These are phyloP conservation scores for Thaleichthys pacificus DNA, from an alignment of 2,797 vertebrate genomes.

Conservation along the genomic window DNA sequence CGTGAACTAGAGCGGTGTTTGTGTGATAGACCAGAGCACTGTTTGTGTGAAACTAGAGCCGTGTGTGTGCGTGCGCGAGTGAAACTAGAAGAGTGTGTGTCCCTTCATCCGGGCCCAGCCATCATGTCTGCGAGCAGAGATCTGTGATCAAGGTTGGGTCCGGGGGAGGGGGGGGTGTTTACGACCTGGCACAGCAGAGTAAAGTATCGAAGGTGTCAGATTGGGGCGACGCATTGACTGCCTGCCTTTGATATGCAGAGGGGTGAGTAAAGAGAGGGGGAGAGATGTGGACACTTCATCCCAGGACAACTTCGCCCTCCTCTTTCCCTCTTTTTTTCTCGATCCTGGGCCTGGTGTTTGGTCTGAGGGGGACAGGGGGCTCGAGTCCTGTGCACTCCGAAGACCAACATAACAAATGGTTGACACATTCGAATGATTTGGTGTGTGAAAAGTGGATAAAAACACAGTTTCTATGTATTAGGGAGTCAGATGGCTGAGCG, in stretches of 20 bases:
- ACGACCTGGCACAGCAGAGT: constrained; percentile 54
- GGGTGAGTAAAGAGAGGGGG: constrained; percentile 52
- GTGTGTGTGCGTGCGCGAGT: constrained; percentile 27
- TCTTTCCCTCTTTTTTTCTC: background rate
- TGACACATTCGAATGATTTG: constrained; percentile 1
- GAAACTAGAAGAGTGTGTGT: background rate
- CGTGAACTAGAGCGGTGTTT: no score
- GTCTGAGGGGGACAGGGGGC: background rate
- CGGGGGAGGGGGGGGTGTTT: constrained; percentile 52
- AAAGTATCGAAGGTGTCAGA: constrained; percentile 66
- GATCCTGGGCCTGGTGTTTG: background rate
- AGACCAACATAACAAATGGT: background rate
- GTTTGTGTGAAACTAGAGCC: constrained; percentile 13
- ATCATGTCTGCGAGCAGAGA: constrained; percentile 23
- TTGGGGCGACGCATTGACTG: constrained; percentile 56
- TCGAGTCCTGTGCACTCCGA: background rate
- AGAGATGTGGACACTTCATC: background rate
- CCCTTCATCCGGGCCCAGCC: constrained; percentile 15
- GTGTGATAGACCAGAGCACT: background rate
- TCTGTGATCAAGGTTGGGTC: constrained; percentile 11
- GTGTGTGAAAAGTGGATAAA: background rate
- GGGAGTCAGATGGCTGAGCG: no score
- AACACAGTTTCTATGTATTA: background rate
- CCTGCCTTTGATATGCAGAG: constrained; percentile 73
- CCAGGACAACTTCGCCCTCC: constrained; percentile 5